Evolutionary conservation across 2,888 invertebrate genomes (phyloP), one percentile per base, ranked within the genome.

Genomic region (Nasonia oneida): DNA sequence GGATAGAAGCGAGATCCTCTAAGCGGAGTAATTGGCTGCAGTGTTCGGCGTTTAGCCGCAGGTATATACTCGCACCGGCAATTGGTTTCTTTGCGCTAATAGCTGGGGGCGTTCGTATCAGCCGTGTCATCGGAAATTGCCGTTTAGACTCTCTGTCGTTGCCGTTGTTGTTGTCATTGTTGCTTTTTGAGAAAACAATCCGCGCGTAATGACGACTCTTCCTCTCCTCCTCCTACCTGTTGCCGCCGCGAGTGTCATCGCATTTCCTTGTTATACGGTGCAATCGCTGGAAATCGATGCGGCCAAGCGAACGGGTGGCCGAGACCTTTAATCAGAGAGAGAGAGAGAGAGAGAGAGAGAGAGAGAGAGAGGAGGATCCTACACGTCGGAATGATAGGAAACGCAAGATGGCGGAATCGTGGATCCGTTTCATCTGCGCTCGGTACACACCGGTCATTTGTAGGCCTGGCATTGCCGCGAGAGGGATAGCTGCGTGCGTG

Each of bases 331-430:
- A 83, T 83, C 77, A 77, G 5, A 18, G 42, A 14, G 1, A 23
- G 39, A 29, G 37, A 76, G 57, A 76, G 37, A 37, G 12, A 50
- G 12, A 37, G 37, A 23, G 61, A 18, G 6, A 10, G 29, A 39
- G 37, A 23, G 33, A 76, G 53, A 76, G 75, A 3, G 23, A 12
- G 23, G 37, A 18, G 53, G 23, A 33, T 50, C n/a, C 14, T n/a
- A 64, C 18, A 2, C 37, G 23, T 33, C 18, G 67, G 50, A 83
- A n/a, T 15, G 83, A 47, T 61, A 78, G 77, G 73, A 77, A 71
- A 61, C 33, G 61, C 33, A 74, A 78, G 81, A 73, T 73, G 73
- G 57, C 81, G 81, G 80, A 81, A 73, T 64, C 64, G 33, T n/a
- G 64, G 64, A 74, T 83, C 79, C 73, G 74, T 84, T 75, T 84